phyloP scores from a whole-genome alignment of 1,140 invertebrate species.

The Parapsyche elsis region DNA sequence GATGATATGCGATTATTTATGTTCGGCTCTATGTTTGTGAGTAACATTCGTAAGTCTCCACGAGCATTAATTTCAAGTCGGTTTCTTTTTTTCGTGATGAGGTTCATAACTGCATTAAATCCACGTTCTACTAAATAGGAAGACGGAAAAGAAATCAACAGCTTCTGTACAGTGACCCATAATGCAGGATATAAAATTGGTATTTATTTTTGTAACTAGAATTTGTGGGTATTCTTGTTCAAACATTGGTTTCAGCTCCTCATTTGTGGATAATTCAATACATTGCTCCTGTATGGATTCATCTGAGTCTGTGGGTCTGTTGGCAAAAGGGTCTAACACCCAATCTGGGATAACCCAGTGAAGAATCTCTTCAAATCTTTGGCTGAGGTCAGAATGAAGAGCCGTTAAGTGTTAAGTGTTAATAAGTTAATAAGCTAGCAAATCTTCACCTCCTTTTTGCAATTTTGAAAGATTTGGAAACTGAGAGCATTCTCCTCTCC shows the following conservation, averaged over 20 bases:
- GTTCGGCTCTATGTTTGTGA: constrained; percentile 37
- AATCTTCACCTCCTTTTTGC: no score
- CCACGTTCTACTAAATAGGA: constrained; percentile 43
- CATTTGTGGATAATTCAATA: constrained; percentile 52
- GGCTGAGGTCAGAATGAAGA: constrained; percentile 42
- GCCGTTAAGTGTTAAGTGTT: no score
- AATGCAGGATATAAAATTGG: constrained; percentile 50
- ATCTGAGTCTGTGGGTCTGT: constrained; percentile 35
- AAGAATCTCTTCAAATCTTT: constrained; percentile 54
- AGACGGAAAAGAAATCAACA: no score
- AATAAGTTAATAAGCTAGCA: no score
- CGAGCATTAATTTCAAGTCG: constrained; percentile 38
- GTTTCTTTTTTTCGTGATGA: constrained; percentile 45
- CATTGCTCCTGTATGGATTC: constrained; percentile 43
- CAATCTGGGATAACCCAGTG: constrained; percentile 48
- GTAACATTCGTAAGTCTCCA: constrained; percentile 40
- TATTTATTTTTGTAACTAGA: constrained; percentile 47
- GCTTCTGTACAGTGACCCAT: constrained; percentile 39
- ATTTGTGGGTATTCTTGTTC: constrained; percentile 44
- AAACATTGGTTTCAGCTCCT: constrained; percentile 51
- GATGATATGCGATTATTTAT: constrained; percentile 39
- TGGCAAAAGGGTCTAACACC: constrained; percentile 47
- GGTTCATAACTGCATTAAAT: constrained; percentile 48
- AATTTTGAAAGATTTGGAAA: no score
- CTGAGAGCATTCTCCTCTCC: no score